A percentile compares a stretch with the other conserved stretches of the same genome.
Evolutionary conservation across 2,888 invertebrate genomes (phyloP).

Genomic region (Stictocephala bisonia): DNA sequence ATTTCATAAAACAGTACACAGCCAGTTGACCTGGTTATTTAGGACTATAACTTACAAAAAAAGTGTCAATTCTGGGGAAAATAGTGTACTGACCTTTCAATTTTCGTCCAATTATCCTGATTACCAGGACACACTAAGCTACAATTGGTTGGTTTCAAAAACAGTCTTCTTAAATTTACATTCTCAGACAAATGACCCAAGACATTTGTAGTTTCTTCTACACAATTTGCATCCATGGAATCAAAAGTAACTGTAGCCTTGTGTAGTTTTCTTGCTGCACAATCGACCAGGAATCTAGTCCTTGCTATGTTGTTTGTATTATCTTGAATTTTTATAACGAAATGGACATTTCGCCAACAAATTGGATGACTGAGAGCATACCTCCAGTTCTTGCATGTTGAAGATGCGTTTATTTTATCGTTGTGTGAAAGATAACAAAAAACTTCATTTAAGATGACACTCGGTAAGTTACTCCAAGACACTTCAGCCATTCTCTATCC

Average conservation of each 20-base stretch:
- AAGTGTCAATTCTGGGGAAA: no score
- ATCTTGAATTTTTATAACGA: constrained; percentile 62
- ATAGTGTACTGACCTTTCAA: constrained; percentile 29
- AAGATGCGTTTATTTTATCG: constrained; percentile 68
- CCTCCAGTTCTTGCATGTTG: constrained; percentile 70
- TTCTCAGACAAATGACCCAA: constrained; percentile 63
- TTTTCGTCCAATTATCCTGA: constrained; percentile 51
- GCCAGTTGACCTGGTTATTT: no score
- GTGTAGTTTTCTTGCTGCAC: constrained; percentile 64
- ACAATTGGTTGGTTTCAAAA: constrained; percentile 63
- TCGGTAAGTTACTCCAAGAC: constrained; percentile 65
- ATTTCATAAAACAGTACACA: no score
- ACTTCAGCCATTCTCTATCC: constrained; percentile 48
- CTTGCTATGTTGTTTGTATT: constrained; percentile 62
- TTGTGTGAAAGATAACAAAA: constrained; percentile 64
- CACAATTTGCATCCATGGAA: constrained; percentile 61
- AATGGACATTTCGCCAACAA: constrained; percentile 66
- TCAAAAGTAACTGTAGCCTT: constrained; percentile 65
- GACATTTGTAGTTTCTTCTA: constrained; percentile 62
- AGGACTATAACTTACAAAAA: no score
- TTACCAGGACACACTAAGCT: constrained; percentile 61
- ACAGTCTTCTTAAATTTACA: constrained; percentile 63
- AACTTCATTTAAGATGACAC: constrained; percentile 65
- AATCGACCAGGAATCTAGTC: constrained; percentile 63
- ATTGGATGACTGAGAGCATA: constrained; percentile 66